Evolutionary conservation across 2,888 invertebrate genomes (phyloP), one percentile per base, ranked within the genome.

Genomic region (Doris montereyensis): DNA sequence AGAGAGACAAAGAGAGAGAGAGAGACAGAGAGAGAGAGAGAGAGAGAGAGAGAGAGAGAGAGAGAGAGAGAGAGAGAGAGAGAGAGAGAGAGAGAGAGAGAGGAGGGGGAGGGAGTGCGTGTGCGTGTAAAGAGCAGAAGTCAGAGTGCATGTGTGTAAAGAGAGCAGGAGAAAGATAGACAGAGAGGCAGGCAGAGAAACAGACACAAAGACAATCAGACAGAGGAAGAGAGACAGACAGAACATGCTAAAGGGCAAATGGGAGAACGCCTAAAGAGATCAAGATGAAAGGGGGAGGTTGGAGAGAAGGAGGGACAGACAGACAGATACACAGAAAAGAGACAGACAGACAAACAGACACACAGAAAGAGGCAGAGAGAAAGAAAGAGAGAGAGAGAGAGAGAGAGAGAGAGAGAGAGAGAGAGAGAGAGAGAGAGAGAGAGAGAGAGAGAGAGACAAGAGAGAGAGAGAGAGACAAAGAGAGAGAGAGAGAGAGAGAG

Each of bases 1-100:
- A 70, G 70, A 70, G 34, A 70, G 70, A 70, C 32, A 70, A 34
- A 70, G 70, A 70, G 70, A 70, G 70, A 70, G 70, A 26, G n/a
- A 70, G 70, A 70, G 70, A 70, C 32, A 70, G 34, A 70, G 70
- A 70, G 8, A 70, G 70, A 70, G 8, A 32, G 34, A 32, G 8
- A 70, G 34, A 70, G 8, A 32, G 70, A 32, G 32, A 70, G 13
- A 34, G 70, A 70, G 10, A 70, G 70, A 70, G 32, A 70, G 30
- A 70, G 32, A 70, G 71, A 71, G 32, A 71, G 71, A 71, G 32
- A 35, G 34, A 17, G 71, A 35, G 34, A 35, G 34, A 30, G 71
- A n/a, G n/a, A 30, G 10, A 30, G 34, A 32, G 52, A 72, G 72
- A 17, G 72, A 52, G 52, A 72, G 52, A 70, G 70, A 70, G 72